Evolutionary conservation across 2,113 vertebrate species (phyloP).

Genomic region (Sitta europaea): DNA sequence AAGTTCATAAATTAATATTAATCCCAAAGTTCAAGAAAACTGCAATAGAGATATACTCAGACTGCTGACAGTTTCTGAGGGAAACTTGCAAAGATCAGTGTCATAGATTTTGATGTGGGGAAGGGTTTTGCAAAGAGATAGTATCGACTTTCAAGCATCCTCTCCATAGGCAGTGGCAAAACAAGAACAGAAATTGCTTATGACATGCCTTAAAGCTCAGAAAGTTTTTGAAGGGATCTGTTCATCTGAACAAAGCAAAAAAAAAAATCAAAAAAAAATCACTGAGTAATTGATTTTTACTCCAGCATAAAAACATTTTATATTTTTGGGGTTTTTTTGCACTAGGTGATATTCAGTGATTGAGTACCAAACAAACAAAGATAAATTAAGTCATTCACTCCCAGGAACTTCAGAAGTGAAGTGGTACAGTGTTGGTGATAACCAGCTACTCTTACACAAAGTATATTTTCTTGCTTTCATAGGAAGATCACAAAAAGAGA

Average conservation of each 20-base stretch:
- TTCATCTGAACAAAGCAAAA: not conserved
- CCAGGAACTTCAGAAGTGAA: not conserved
- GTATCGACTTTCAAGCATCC: not conserved
- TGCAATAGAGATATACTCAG: not conserved
- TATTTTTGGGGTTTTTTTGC: not conserved
- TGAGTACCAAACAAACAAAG: not conserved
- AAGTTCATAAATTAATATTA: not conserved
- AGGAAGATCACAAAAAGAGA: not conserved
- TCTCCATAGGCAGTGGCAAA: not conserved
- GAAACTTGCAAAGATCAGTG: not conserved
- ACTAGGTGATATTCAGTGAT: not conserved
- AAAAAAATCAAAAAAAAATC: not conserved
- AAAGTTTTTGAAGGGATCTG: not conserved
- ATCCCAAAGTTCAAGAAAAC: not conserved
- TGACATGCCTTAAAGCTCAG: constrained; percentile 15
- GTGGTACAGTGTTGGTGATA: not conserved
- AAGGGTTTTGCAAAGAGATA: not conserved
- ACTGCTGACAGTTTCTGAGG: not conserved
- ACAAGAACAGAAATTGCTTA: not conserved
- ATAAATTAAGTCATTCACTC: not conserved
- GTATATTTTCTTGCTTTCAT: not conserved
- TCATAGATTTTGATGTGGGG: not conserved
- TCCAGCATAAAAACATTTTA: not conserved
- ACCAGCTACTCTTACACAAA: not conserved
- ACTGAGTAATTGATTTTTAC: constrained; percentile 29